phyloP scores from a whole-genome alignment of 2,797 vertebrate species.

The Urophycis tenuis region DNA sequence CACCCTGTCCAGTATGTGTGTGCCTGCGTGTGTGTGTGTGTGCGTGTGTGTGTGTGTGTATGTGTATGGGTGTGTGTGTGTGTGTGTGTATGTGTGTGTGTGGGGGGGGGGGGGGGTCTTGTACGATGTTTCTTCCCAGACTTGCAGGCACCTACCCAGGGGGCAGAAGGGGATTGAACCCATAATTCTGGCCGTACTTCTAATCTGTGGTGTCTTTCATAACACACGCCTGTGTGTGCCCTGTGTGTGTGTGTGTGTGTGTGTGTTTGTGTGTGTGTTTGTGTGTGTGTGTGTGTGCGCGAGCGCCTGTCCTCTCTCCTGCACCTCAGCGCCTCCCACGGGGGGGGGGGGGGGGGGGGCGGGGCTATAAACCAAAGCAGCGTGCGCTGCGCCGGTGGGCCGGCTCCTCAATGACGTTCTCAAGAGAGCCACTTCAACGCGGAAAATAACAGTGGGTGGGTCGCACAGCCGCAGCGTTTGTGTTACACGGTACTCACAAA shows the following conservation, averaged over 20 bases:
- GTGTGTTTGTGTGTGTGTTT: constrained; percentile 23
- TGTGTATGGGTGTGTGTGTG: too few relatives aligned
- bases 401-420: background rate
- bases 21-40: too few relatives aligned
- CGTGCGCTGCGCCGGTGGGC: background rate
- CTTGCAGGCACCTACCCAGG: background rate
- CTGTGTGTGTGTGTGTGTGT: constrained; percentile 21
- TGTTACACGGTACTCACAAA: background rate
- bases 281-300: constrained; percentile 19
- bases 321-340: background rate
- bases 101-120: background rate
- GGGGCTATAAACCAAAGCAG: too few relatives aligned
- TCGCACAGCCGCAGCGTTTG: background rate
- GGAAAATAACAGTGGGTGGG: background rate
- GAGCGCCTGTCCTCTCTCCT: constrained; percentile 22
- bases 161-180: background rate
- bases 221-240: background rate
- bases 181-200: background rate
- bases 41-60: too few relatives aligned
- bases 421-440: background rate
- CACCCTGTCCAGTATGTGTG: too few relatives aligned
- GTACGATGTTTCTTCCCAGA: background rate
- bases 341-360: too few relatives aligned
- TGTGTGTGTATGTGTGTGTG: too few relatives aligned
- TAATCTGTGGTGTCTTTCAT: background rate